Base-by-base conservation (phyloP, 1,140 invertebrate genomes). In the Bombus polaris region DNA sequence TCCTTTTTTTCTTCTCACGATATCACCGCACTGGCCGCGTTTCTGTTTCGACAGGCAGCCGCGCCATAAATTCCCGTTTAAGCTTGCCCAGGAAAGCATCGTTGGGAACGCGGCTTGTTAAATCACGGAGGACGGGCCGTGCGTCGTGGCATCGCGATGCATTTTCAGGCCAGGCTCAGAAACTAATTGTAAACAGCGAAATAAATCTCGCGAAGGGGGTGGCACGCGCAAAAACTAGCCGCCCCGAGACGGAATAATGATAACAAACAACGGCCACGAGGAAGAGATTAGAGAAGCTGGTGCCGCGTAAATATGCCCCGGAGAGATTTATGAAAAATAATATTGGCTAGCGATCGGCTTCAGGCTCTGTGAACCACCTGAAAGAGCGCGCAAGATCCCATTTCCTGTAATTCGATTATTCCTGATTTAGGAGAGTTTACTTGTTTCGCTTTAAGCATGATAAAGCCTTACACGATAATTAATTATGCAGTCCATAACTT, bases 291-390 rank as follows among this genome's bases (percentile, higher is more conserved):
- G 39, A 78, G n/a, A 5, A n/a, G 39, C 22, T 10, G 47, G 25
- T 28, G 53, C 25, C 25, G 59, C 44, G 76, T 78, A 35, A 78
- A 81, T 71, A 39, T 71, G 66, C 32, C 25, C 25, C 44, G 35
- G 66, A n/a, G 78, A 78, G 76, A 78, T 78, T 78, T 78, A 66
- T 78, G 76, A 78, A 78, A 78, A 78, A 78, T 78, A 66, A 78
- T 44, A 44, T 78, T 66, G 39, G 37, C n/a, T 4, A n/a, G n/a
- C 59, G 59, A 78, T 78, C 59, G 65, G 10, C 53, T 57, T 15
- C 5, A 8, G n/a, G 1, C 39, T 42, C 13, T n/a, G 5, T 1
- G 35, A 71, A 71, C 28, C 70, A 6, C 25, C 25, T n/a, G 39
- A 6, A 71, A 28, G 39, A n/a, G 12, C 70, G 28, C 12, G 5